phyloP scores from a whole-genome alignment of 2,888 invertebrate genomes.

The Drosophila fulvimacula region DNA sequence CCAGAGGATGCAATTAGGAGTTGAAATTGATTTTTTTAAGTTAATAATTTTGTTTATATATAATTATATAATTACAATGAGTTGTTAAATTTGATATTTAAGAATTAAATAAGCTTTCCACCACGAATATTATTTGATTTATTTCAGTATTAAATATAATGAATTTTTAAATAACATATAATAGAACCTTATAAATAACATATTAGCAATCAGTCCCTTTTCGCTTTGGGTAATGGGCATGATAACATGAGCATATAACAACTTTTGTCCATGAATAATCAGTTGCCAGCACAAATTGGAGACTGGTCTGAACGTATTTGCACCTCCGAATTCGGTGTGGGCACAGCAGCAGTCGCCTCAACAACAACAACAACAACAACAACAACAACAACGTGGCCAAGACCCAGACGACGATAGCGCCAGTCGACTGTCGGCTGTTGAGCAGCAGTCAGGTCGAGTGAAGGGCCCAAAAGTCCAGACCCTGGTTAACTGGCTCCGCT shows the following conservation, averaged over 20 bases:
- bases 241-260: constrained; percentile 46
- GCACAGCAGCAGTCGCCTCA: constrained; percentile 45
- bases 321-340: constrained; percentile 82
- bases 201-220: background rate
- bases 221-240: constrained; percentile 27
- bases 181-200: too few relatives aligned
- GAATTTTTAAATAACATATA: too few relatives aligned
- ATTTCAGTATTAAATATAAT: background rate
- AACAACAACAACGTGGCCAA: constrained; percentile 32
- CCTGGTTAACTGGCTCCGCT: constrained; percentile 48
- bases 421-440: constrained; percentile 60
- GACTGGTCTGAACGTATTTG: constrained; percentile 80
- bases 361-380: constrained; percentile 17
- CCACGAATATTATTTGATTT: too few relatives aligned
- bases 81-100: too few relatives aligned
- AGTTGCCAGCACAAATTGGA: constrained; percentile 77
- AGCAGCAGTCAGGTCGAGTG: constrained; percentile 34
- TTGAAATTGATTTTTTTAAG: too few relatives aligned
- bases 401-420: constrained; percentile 59
- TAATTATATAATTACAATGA: too few relatives aligned
- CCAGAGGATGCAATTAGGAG: too few relatives aligned
- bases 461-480: constrained; percentile 41
- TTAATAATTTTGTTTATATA: too few relatives aligned
- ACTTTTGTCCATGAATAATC: constrained; percentile 74
- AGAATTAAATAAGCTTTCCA: too few relatives aligned